Conservation (phyloP, 2,797 vertebrate genomes). For the Echiichthys vipera region DNA sequence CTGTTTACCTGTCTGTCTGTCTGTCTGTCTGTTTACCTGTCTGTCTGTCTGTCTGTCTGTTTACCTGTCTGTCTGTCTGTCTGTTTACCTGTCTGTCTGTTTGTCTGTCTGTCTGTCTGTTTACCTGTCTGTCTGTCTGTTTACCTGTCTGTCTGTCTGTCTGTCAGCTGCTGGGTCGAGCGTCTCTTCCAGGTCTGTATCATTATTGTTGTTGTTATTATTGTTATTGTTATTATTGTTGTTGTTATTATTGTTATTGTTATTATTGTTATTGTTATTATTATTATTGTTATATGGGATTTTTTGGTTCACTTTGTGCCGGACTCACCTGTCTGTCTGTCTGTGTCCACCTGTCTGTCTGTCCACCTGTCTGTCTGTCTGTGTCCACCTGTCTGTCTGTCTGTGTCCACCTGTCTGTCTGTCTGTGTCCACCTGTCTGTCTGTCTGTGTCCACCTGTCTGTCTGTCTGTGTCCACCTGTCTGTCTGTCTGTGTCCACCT, state of each 20-base stretch:
- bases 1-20: too few relatives aligned
- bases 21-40: too few relatives aligned
- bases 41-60: not conserved
- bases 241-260: too few relatives aligned
- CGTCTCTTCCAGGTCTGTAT: constrained; percentile 57
- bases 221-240: too few relatives aligned
- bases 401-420: not conserved
- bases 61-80: not conserved
- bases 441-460: too few relatives aligned
- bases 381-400: not conserved
- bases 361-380: not conserved
- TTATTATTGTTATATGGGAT: too few relatives aligned
- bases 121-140: not conserved
- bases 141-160: constrained; percentile 1
- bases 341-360: not conserved
- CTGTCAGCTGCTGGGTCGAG: constrained; percentile 54
- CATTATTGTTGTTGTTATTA: too few relatives aligned
- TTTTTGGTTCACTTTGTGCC: not conserved
- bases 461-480: not conserved
- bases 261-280: too few relatives aligned
- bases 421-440: not conserved
- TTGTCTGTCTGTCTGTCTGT: constrained; percentile 2
- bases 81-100: not conserved
- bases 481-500: too few relatives aligned
- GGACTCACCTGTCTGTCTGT: not conserved